Evolutionary conservation across 64 coral and sea anemone genomes (phyloP).

Genomic region (Hydrozoanthus tunicans): DNA sequence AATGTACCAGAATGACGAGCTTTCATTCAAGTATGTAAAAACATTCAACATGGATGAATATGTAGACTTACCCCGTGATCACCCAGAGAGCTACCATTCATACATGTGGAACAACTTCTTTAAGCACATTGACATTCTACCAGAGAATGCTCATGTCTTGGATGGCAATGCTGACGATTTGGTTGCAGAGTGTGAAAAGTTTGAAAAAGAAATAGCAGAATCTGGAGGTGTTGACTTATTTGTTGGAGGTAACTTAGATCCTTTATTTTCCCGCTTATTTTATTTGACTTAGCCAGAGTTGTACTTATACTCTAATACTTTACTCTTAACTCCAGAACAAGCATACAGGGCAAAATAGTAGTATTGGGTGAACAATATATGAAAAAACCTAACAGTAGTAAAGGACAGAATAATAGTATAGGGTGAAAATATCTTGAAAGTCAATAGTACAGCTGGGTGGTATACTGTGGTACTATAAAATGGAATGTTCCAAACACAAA

Average conservation of each 20-base stretch:
- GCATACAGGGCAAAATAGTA: no score
- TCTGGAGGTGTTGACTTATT: conserved; percentile 93
- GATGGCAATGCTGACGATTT: conserved; percentile 97
- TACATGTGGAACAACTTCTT: conserved; percentile 99
- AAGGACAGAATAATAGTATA: no score
- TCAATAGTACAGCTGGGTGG: no score
- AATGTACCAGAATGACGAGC: conserved; percentile 81
- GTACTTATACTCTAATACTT: no score
- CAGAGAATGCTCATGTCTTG: conserved; percentile 88
- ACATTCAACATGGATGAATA: conserved; percentile 99
- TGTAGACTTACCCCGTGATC: conserved; percentile 89
- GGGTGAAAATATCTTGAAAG: no score
- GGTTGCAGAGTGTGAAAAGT: conserved; percentile 77
- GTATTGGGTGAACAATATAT: no score
- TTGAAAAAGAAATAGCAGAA: conserved; percentile 84
- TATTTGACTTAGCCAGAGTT: no score
- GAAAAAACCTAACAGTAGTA: no score
- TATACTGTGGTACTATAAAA: no score
- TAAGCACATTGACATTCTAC: conserved; percentile 97
- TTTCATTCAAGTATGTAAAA: conserved; percentile 97
- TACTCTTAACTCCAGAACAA: no score
- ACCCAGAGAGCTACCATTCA: conserved; percentile 96
- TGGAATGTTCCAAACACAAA: no score
- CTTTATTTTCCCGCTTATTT: no score
- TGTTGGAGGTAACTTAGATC: conserved; percentile 74